Conservation (phyloP, 1,140 invertebrate species). For the Anagrus nilaparvatae region DNA sequence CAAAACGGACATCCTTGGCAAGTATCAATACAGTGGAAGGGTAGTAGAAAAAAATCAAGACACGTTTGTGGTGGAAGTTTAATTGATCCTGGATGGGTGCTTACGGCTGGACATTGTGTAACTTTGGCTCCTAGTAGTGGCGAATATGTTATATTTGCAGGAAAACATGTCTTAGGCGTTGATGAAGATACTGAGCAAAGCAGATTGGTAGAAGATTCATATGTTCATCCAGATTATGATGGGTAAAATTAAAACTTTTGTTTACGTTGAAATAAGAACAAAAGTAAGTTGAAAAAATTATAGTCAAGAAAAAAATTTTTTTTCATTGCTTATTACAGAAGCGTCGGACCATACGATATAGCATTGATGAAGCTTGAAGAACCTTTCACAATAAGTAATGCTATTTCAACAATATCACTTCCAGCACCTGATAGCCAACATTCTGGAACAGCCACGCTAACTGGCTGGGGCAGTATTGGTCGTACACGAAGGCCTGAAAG, state of each 20-base stretch:
- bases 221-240: conserved; percentile 26
- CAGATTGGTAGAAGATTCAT: conserved; percentile 23
- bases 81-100: conserved; percentile 32
- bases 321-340: too few relatives aligned
- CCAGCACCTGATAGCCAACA: conserved; percentile 36
- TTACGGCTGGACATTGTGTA: conserved; percentile 44
- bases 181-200: conserved; percentile 35
- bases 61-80: conserved; percentile 42
- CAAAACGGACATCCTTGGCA: too few relatives aligned
- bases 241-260: conserved; percentile 19
- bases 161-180: conserved; percentile 31
- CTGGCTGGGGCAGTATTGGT: conserved; percentile 41
- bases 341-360: conserved; percentile 42
- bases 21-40: too few relatives aligned
- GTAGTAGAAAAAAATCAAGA: too few relatives aligned
- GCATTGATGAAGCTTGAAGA: conserved; percentile 41
- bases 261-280: neutral
- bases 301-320: neutral
- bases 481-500: conserved; percentile 27
- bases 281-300: neutral
- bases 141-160: conserved; percentile 30
- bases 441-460: conserved; percentile 35
- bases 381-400: conserved; percentile 36
- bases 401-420: conserved; percentile 34
- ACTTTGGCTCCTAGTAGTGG: conserved; percentile 19